Percentiles rank a stretch among this genome's conserved stretches.
Evolutionary conservation across 2,888 invertebrate species (phyloP).

Genomic region (Rhagium mordax): DNA sequence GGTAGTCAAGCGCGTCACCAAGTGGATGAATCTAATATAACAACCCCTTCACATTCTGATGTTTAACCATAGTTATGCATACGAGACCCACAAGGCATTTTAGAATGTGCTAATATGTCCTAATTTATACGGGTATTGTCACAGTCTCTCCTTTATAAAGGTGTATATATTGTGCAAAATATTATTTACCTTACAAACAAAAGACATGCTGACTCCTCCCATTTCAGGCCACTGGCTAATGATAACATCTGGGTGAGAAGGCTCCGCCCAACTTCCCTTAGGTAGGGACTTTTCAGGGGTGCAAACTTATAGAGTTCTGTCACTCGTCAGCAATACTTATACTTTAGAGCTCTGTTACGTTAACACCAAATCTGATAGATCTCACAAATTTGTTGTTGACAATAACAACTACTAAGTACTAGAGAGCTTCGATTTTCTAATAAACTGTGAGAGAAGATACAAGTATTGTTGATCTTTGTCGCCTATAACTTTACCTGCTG

Average conservation of each 20-base stretch:
- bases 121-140: conserved; percentile 60
- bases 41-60: conserved; percentile 66
- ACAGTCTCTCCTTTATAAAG: conserved; percentile 67
- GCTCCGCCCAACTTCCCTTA: conserved; percentile 60
- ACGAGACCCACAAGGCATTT: conserved; percentile 61
- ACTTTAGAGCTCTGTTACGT: neutral
- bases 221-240: conserved; percentile 69
- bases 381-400: neutral
- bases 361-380: neutral
- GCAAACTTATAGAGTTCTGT: conserved; percentile 37
- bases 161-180: conserved; percentile 82
- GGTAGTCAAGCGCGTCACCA: conserved; percentile 64
- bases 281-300: conserved; percentile 52
- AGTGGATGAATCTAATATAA: conserved; percentile 68
- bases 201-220: conserved; percentile 68
- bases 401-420: neutral
- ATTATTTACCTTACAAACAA: conserved; percentile 80
- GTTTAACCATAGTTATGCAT: conserved; percentile 69
- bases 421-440: neutral
- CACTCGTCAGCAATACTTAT: conserved; percentile 7
- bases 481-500: too few species aligned
- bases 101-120: conserved; percentile 57
- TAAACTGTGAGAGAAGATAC: neutral
- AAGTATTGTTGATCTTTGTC: neutral
- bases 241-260: conserved; percentile 63